A percentile compares a stretch with the other conserved stretches of the same genome.
Conservation (phyloP, 2,888 invertebrate species). For the Pollenia griseotomentosa region DNA sequence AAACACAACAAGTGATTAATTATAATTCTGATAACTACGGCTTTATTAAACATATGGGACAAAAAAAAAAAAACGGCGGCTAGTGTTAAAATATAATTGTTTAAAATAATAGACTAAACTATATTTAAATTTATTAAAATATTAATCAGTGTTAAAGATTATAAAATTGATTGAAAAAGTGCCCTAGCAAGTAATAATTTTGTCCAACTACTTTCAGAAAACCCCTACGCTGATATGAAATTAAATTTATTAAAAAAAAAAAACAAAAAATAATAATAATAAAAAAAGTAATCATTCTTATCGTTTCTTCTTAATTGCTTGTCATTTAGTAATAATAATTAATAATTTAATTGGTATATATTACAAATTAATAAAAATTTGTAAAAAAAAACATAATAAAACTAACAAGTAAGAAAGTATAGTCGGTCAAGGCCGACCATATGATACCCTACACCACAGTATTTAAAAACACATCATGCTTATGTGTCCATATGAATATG, state of each 20-base stretch:
- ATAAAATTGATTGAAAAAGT: not conserved
- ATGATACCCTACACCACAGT: no score
- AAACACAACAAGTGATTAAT: not conserved
- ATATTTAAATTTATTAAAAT: no score
- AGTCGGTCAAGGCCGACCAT: no score
- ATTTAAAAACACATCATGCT: no score
- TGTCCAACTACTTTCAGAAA: not conserved
- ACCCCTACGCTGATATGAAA: not conserved
- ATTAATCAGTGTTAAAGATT: slow-evolving; percentile 42
- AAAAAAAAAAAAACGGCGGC: no score
- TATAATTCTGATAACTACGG: no score
- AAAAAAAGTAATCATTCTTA: not conserved
- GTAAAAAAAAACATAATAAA: not conserved
- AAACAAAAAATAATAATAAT: not conserved
- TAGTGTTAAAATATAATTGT: no score
- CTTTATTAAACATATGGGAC: no score
- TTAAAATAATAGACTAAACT: not conserved
- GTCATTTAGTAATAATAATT: slow-evolving; percentile 25
- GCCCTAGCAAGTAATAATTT: not conserved
- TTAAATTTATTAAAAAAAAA: not conserved
- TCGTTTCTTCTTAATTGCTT: slow-evolving; percentile 17
- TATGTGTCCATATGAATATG: no score
- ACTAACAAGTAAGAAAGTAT: not conserved
- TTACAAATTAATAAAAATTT: not conserved
- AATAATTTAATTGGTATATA: slow-evolving; percentile 5